phyloP scores from a whole-genome alignment of 2,113 vertebrate species.

The Melospiza georgiana region DNA sequence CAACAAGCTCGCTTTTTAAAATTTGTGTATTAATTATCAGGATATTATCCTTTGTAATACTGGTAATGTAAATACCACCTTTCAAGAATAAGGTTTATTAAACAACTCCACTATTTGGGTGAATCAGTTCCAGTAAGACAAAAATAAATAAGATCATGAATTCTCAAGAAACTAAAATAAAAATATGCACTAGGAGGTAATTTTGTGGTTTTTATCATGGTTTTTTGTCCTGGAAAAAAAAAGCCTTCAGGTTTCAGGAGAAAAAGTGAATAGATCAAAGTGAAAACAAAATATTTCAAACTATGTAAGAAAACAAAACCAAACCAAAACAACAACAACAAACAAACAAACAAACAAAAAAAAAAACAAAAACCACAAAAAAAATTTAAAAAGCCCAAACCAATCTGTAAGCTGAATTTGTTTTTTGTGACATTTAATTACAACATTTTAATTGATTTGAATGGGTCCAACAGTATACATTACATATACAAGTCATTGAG shows the following conservation, averaged over 20 bases:
- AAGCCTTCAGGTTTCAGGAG: background rate
- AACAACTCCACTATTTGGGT: background rate
- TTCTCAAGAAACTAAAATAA: background rate
- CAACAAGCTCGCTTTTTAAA: background rate
- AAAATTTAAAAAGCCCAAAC: accelerated
- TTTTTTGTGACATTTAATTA: background rate
- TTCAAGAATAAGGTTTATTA: background rate
- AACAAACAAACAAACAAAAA: background rate
- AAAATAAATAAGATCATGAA: background rate
- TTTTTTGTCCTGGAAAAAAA: background rate
- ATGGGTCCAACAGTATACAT: background rate
- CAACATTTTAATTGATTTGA: background rate
- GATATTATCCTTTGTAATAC: background rate
- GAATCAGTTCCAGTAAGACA: background rate
- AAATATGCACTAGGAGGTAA: background rate
- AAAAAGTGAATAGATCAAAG: background rate
- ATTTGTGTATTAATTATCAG: background rate
- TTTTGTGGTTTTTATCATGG: accelerated
- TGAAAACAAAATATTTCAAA: background rate
- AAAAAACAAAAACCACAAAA: too few species aligned
- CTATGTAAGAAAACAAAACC: background rate
- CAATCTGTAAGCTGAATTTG: background rate
- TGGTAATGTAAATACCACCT: background rate
- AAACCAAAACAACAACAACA: background rate
- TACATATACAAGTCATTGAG: background rate